These are phyloP conservation scores for Metaphire vulgaris DNA, from an alignment of 1,140 invertebrate genomes.

Conservation along the genomic window DNA sequence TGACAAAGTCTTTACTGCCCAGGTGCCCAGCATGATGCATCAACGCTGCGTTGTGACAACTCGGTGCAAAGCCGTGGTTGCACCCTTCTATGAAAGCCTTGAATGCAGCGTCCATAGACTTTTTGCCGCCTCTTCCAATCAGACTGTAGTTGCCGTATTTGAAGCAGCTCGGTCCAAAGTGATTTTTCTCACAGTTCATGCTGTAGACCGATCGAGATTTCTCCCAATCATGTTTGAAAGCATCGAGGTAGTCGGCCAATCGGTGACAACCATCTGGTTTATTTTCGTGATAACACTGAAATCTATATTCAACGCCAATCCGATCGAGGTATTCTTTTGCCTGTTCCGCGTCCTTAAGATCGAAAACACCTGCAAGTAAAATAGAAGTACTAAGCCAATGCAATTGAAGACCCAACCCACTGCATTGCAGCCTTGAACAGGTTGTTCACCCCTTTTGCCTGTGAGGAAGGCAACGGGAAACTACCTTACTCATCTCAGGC, in stretches of 20 bases:
- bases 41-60: constrained; percentile 70
- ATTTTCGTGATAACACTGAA: constrained; percentile 78
- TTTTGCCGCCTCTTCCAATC: constrained; percentile 45
- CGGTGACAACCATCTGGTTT: constrained; percentile 80
- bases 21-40: constrained; percentile 54
- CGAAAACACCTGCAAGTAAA: constrained; percentile 33
- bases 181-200: constrained; percentile 74
- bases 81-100: constrained; percentile 75
- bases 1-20: constrained; percentile 36
- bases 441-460: no score
- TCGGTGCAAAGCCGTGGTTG: constrained; percentile 60
- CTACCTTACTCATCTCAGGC: no score
- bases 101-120: constrained; percentile 52
- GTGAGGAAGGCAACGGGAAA: no score
- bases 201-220: constrained; percentile 72
- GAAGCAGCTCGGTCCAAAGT: constrained; percentile 72
- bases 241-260: constrained; percentile 77
- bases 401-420: no score
- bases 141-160: constrained; percentile 69
- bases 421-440: no score
- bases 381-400: no score
- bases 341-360: constrained; percentile 76
- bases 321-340: constrained; percentile 80
- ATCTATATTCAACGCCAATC: constrained; percentile 81
- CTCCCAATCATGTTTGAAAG: constrained; percentile 68